phyloP scores from a whole-genome alignment of 53 echinoderm and acorn worm species.

The Patiria pectinifera region DNA sequence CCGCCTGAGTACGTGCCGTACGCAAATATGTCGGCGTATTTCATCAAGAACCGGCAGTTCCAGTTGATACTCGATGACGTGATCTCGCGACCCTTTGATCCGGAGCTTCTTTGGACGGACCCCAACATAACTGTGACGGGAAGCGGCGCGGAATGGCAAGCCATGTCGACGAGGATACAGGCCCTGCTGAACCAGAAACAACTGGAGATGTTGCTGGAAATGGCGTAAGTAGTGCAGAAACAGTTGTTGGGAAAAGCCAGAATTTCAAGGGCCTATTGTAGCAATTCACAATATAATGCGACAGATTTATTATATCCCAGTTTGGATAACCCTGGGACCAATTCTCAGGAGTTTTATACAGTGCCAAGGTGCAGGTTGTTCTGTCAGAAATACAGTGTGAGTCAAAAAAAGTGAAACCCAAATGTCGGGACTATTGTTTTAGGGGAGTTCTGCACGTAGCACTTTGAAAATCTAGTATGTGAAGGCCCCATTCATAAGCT shows the following conservation, averaged over 20 bases:
- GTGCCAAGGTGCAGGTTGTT: no score
- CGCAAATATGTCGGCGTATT: conserved; percentile 58
- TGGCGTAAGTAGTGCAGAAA: background rate
- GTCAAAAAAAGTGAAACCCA: no score
- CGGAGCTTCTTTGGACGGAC: background rate
- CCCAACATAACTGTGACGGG: background rate
- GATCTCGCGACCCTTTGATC: conserved; percentile 12
- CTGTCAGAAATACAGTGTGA: no score
- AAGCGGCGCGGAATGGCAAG: conserved; percentile 31
- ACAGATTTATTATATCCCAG: no score
- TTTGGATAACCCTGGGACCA: no score
- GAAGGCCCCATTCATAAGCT: no score
- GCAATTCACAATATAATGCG: no score
- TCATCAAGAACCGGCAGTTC: conserved; percentile 42
- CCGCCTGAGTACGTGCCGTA: conserved; percentile 39
- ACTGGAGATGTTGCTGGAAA: background rate
- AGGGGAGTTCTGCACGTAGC: no score
- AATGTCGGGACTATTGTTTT: no score
- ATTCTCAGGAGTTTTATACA: no score
- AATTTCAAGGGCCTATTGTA: no score
- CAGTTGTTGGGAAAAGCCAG: background rate
- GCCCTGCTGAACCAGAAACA: background rate
- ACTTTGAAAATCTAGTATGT: no score
- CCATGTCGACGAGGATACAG: background rate
- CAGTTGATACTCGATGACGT: background rate